Conservation (phyloP, 2,797 vertebrate genomes). For the Neosalanx taihuensis region DNA sequence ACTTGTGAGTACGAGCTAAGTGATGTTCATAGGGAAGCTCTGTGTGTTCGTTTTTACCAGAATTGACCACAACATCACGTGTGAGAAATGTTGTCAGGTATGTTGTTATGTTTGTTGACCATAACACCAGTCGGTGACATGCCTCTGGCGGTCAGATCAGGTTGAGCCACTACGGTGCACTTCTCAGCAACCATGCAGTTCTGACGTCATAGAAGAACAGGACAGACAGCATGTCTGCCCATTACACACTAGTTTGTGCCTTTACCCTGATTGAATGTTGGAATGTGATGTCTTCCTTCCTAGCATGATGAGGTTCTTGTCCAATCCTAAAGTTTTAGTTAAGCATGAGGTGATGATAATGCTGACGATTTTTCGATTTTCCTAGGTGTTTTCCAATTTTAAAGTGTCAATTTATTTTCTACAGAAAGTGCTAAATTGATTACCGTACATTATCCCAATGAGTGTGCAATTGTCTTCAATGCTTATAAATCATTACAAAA, state of each 20-base stretch:
- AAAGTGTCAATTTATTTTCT: too few relatives aligned
- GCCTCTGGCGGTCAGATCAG: neutral
- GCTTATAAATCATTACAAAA: neutral
- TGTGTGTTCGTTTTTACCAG: neutral
- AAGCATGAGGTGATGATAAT: neutral
- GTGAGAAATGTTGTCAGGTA: too few relatives aligned
- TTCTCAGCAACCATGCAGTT: neutral
- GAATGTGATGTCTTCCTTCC: neutral
- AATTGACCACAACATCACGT: neutral
- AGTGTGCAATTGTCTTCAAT: too few relatives aligned
- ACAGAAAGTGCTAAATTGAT: too few relatives aligned
- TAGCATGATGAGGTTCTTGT: neutral
- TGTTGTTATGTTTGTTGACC: neutral
- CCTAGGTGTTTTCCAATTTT: too few relatives aligned
- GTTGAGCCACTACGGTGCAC: neutral
- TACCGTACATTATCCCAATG: too few relatives aligned
- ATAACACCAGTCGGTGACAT: neutral
- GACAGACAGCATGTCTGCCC: neutral
- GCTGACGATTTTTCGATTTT: neutral
- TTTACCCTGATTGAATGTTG: neutral
- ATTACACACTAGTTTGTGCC: too few relatives aligned
- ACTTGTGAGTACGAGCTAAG: neutral
- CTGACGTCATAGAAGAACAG: neutral
- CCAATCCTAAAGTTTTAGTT: neutral
- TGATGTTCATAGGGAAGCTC: constrained; percentile 8